Percentiles rank a stretch among this genome's conserved stretches.
These are phyloP conservation scores for Xiphydria camelus DNA, from an alignment of 2,888 invertebrate genomes.

Conservation along the genomic window DNA sequence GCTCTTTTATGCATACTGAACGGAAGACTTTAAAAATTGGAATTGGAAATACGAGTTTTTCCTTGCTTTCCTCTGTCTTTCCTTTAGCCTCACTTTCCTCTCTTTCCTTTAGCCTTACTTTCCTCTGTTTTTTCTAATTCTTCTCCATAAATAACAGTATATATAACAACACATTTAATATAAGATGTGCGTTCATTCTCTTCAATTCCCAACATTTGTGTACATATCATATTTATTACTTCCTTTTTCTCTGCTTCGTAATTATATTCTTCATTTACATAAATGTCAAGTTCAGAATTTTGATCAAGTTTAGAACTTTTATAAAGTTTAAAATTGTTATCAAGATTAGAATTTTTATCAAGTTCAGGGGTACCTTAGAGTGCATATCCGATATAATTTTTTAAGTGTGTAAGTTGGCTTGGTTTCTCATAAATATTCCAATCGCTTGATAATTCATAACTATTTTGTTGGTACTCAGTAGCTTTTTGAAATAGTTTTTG, in stretches of 20 bases:
- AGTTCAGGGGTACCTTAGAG: slow-evolving; percentile 32
- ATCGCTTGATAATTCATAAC: slow-evolving; percentile 40
- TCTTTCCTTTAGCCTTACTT: too few relatives aligned
- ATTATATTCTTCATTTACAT: neutral
- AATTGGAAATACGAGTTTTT: slow-evolving; percentile 3
- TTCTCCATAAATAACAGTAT: slow-evolving; percentile 20
- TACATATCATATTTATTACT: too few relatives aligned
- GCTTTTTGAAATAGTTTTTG: slow-evolving; percentile 13
- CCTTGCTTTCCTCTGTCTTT: too few relatives aligned
- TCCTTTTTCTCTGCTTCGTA: slow-evolving; percentile 6
- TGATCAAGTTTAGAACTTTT: too few relatives aligned
- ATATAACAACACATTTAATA: slow-evolving; percentile 24
- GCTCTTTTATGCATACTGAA: slow-evolving; percentile 10
- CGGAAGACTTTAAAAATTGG: slow-evolving; percentile 24
- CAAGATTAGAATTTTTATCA: slow-evolving; percentile 4
- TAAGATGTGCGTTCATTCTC: neutral
- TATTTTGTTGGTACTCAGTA: slow-evolving; percentile 34
- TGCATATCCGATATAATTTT: slow-evolving; percentile 40
- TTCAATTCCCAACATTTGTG: slow-evolving; percentile 6
- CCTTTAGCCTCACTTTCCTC: too few relatives aligned
- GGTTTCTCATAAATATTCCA: slow-evolving; percentile 32
- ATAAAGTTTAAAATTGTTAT: too few relatives aligned
- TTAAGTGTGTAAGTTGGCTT: slow-evolving; percentile 28
- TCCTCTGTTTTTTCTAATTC: neutral
- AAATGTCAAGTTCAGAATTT: too few relatives aligned